Conservation (phyloP, 2,113 vertebrate genomes). For the Scomber scombrus region DNA sequence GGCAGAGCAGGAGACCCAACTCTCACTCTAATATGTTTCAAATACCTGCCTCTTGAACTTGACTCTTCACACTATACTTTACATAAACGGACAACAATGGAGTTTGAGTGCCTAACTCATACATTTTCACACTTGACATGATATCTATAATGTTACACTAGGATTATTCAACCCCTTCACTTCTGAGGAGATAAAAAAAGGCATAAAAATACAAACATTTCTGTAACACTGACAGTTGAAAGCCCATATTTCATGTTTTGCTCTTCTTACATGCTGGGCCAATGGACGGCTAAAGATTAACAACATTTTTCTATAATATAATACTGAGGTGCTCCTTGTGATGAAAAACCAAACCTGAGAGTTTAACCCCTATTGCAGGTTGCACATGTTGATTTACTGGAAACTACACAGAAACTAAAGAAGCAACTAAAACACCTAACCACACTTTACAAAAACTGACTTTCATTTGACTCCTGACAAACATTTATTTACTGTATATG, state of each 20-base stretch:
- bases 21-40: constrained; percentile 30
- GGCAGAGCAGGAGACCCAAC: background rate
- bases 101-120: constrained; percentile 41
- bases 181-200: background rate
- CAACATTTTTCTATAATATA: background rate
- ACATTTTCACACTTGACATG: constrained; percentile 30
- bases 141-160: background rate
- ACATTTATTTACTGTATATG: too few species aligned
- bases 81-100: constrained; percentile 47
- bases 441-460: too few species aligned
- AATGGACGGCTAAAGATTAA: background rate
- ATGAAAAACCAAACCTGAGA: background rate
- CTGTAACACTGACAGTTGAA: background rate
- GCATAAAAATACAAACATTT: background rate
- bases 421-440: too few species aligned
- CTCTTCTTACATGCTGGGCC: background rate
- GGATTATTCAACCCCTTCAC: constrained; percentile 5
- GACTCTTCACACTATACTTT: constrained; percentile 46
- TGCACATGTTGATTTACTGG: background rate
- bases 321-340: background rate
- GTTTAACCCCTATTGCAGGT: background rate
- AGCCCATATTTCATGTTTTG: background rate
- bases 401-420: too few species aligned
- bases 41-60: constrained; percentile 47
- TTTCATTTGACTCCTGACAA: too few species aligned